These are phyloP conservation scores for Festucalex cinctus DNA, from an alignment of 2,113 vertebrate genomes.

Conservation along the genomic window DNA sequence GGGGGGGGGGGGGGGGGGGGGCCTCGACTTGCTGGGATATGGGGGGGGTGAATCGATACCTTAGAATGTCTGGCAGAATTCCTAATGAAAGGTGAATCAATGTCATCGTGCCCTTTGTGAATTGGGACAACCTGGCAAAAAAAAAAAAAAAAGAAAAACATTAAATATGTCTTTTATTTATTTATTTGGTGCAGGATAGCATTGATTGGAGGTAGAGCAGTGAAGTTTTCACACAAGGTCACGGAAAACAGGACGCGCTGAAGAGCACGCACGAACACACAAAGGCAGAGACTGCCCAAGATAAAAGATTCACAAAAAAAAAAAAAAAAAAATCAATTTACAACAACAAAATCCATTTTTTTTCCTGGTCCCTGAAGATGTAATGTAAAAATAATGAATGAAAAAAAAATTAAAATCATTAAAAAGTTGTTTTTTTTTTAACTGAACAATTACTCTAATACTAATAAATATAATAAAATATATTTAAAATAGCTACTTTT, in stretches of 20 bases:
- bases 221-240: slow-evolving; percentile 14
- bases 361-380: too few species aligned
- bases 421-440: too few species aligned
- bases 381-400: too few species aligned
- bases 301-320: too few species aligned
- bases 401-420: too few species aligned
- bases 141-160: slow-evolving; percentile 1
- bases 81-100: slow-evolving; percentile 69
- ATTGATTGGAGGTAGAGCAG: slow-evolving; percentile 53
- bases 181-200: slow-evolving; percentile 47
- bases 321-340: neutral
- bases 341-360: too few species aligned
- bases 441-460: too few species aligned
- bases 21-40: too few species aligned
- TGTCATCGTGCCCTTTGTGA: slow-evolving; percentile 61
- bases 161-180: slow-evolving; percentile 10
- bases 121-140: slow-evolving; percentile 41
- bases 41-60: slow-evolving; percentile 47
- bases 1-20: neutral
- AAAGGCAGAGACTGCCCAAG: neutral
- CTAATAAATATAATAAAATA: too few species aligned
- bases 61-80: slow-evolving; percentile 50
- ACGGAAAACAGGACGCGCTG: neutral
- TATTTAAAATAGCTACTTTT: too few species aligned
- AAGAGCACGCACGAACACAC: neutral